Base-by-base conservation (phyloP, 2,888 invertebrate species). In the Phaedon cochleariae region DNA sequence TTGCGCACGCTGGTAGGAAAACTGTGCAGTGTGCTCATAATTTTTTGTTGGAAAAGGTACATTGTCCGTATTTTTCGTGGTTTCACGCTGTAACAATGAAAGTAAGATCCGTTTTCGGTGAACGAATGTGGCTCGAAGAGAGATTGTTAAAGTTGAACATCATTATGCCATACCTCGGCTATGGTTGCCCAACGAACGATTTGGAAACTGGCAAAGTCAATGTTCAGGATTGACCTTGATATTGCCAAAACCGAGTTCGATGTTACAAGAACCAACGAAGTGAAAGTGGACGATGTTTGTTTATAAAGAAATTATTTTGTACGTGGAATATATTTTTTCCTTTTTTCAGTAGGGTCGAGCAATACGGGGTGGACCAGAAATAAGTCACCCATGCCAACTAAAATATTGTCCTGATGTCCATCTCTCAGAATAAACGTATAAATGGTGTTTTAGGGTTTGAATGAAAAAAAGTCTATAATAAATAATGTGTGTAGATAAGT, bases 201-300 rank as follows among this genome's bases (percentile, higher is more conserved):
- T 71, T 67, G 60, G 70, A 70, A 68, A 70, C 54, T 20, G 41
- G 48, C 76, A 76, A 78, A 77, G 77, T 78, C 78, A 78, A 78
- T 75, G 78, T 75, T 76, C 76, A 72, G 22, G 62, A 53, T 64
- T 65, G 75, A 76, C 78, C 78, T 78, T 78, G 78, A 78, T 78
- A 78, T 78, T 78, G 78, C 75, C 75, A 74, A 77, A 76, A 77
- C 65, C 64, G 73, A 73, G 59, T 70, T 66, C 69, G 64, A 68
- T 65, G 65, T 74, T 74, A 73, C 74, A 69, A 74, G 71, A 74
- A 59, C 34, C 55, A 2, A 53, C 65, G 64, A 73, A 72, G 75
- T 71, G 75, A 75, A 75, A 75, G 75, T 51, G 51, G 22, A 51
- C 37, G 51, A n/a, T 49, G 29, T 59, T 20, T 59, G 49, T 59